Evolutionary conservation across 2,888 invertebrate species (phyloP).

Genomic region (Eilema depressum): DNA sequence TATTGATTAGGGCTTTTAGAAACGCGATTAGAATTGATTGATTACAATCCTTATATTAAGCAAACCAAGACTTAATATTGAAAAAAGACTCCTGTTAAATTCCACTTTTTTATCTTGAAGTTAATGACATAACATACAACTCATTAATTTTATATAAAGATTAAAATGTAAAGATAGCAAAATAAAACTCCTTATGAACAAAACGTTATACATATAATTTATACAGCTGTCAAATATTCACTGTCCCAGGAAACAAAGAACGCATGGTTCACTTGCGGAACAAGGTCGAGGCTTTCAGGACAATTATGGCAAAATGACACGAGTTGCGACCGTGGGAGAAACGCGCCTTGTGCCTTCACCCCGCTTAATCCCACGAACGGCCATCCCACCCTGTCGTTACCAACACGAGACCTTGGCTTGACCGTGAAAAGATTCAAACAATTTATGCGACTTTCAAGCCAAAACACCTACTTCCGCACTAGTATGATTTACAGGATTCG

Average conservation of each 20-base stretch:
- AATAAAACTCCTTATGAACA: not conserved
- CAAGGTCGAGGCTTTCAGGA: constrained; percentile 71
- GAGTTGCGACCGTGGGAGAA: constrained; percentile 52
- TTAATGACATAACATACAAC: too few relatives aligned
- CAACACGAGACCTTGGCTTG: constrained; percentile 74
- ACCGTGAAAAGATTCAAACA: constrained; percentile 70
- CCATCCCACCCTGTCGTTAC: constrained; percentile 32
- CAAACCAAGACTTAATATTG: too few relatives aligned
- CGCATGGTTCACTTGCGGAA: constrained; percentile 57
- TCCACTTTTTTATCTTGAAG: too few relatives aligned
- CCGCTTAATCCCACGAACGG: constrained; percentile 37
- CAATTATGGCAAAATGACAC: constrained; percentile 68
- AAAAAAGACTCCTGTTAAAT: too few relatives aligned
- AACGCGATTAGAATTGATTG: too few relatives aligned
- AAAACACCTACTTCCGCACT: constrained; percentile 40
- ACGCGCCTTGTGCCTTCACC: constrained; percentile 46
- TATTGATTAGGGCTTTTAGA: too few relatives aligned
- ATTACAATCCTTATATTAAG: too few relatives aligned
- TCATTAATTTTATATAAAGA: not conserved
- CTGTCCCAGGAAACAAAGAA: constrained; percentile 65
- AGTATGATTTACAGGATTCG: constrained; percentile 34
- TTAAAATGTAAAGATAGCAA: too few relatives aligned
- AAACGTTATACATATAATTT: not conserved
- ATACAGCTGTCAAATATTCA: constrained; percentile 2
- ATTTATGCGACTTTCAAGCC: constrained; percentile 13